Base-by-base conservation (phyloP, 37 sponge, comb jelly and placozoan genomes). In the Ianthella basta region DNA sequence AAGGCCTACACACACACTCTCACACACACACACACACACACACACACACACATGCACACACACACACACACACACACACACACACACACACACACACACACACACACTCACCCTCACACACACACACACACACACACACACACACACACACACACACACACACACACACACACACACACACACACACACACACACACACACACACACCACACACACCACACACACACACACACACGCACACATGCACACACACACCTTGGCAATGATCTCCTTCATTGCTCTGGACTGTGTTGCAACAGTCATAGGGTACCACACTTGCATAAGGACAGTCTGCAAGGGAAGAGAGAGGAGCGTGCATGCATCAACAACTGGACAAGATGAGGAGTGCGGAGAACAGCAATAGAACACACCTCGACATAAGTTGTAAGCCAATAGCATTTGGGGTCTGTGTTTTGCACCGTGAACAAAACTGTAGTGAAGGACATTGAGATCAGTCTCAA, bases 391-490 rank as follows among this genome's bases (percentile, higher is more conserved):
- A 10, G 64, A 10, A 27, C 4, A 27, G 25, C 77, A 13, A 74
- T 25, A 18, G 12, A 38, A 74, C n/a, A 74, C 13, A 18, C 44
- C 15, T 23, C 27, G 15, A 23, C 82, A 70, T 88, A 94, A 83
- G 95, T 97, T 21, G 97, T 89, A 2, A 97, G 80, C 97, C 97
- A 97, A 56, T 33, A 94, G 72, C 94, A 94, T 41, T 97, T 92
- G 32, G 97, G 97, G 67, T 97, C 97, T 25, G 97, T 97, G 55
- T 97, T 97, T 65, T 93, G 94, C 15, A 89, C 92, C 3, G 97
- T 97, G 70, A 97, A 92, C 40, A 97, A 38, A 32, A 97, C 96
- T 95, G 60, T 18, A 89, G 29, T 6, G 27, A 5, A 57, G 54
- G n/a, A n/a, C n/a, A n/a, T n/a, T n/a, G n/a, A n/a, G n/a, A n/a